These are phyloP conservation scores for Cyprinodon brontotheroides DNA, from an alignment of 2,113 vertebrate genomes.

Conservation along the genomic window DNA sequence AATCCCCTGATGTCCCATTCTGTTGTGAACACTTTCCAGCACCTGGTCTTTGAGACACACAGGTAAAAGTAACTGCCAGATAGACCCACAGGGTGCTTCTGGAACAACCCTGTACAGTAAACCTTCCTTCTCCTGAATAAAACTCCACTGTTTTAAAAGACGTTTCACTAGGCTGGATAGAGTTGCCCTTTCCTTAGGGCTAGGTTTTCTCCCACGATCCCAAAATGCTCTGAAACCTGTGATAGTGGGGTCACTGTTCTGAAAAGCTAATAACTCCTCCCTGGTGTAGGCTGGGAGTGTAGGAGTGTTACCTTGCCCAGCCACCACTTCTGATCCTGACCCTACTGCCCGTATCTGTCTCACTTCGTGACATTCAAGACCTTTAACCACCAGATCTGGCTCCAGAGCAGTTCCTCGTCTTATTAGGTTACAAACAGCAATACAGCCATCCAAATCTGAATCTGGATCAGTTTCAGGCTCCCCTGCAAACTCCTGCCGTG, in stretches of 20 bases:
- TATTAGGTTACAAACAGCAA: no score
- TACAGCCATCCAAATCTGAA: no score
- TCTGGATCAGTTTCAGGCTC: neutral
- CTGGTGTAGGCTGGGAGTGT: neutral
- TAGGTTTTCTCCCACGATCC: neutral
- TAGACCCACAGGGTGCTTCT: neutral
- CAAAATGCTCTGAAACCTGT: neutral
- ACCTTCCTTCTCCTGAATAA: neutral
- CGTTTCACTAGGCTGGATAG: neutral
- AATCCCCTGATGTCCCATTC: constrained; percentile 1
- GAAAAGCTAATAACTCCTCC: neutral
- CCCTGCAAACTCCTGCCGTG: neutral
- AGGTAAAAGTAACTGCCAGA: neutral
- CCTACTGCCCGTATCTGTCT: neutral
- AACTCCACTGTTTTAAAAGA: neutral
- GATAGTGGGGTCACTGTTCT: neutral
- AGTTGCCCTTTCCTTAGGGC: neutral
- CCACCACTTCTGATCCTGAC: neutral
- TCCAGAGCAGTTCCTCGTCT: neutral
- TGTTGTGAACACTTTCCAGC: no score
- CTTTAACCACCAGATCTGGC: neutral
- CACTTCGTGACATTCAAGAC: neutral
- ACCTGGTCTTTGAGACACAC: neutral
- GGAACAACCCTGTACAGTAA: neutral
- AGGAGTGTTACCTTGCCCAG: neutral